Evolutionary conservation across 2,888 invertebrate genomes (phyloP), one percentile per base, ranked within the genome.

Genomic region (Acronicta alni): DNA sequence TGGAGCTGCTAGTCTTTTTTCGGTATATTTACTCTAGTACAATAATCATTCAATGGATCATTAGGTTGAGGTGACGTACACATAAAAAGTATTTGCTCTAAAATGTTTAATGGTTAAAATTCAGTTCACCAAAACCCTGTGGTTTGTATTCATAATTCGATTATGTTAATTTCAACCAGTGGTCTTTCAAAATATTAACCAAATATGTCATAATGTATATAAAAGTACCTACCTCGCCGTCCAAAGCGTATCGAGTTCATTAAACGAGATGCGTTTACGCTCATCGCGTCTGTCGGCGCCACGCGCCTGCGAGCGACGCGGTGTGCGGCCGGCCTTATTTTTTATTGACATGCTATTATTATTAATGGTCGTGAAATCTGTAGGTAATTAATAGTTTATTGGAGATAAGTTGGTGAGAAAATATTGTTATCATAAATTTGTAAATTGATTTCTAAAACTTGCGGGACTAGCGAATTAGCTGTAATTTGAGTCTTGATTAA

Each of bases 261-360:
- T 66, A 57, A 46, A 39, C 1, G 20, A 53, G 30, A 69, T 67
- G 44, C 51, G 57, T 41, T 67, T 38, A 58, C 73, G 75, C 75
- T 68, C 59, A 61, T 56, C 61, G 42, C 45, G 44, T 23, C 48
- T 42, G 71, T 68, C 71, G 4, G 38, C 45, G 60, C 35, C 68
- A 68, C 71, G 68, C 71, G 68, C 14, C 68, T 72, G 75, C 59
- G 7, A 45, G 6, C 60, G 75, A 67, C 58, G 44, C 47, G 41
- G 57, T 73, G 63, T 58, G 66, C 47, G 39, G 30, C 54, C 46
- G 9, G 68, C 49, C 60, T 55, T 53, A 72, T 60, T 59, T 57
- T 59, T 59, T 64, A 48, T 32, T 39, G 26, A 3, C 26, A 15
- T 60, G 43, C 48, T 64, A 49, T 67, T 54, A 55, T 49, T 45